Conservation (phyloP, 2,113 vertebrate genomes). For the Saimiri boliviensis region DNA sequence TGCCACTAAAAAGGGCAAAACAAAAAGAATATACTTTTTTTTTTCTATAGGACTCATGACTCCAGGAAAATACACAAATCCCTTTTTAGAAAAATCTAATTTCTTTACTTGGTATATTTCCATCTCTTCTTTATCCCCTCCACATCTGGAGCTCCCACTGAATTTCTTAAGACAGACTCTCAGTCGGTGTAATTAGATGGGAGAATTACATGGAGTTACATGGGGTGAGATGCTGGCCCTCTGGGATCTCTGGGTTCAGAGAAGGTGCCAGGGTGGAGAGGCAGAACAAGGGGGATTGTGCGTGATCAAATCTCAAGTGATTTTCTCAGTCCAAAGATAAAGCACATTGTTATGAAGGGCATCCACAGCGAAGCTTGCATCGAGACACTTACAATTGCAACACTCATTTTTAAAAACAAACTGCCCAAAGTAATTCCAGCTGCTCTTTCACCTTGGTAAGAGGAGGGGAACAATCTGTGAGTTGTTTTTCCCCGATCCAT, state of each 20-base stretch:
- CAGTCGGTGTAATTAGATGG: conserved; percentile 64
- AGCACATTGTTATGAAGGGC: conserved; percentile 63
- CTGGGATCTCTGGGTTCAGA: conserved; percentile 60
- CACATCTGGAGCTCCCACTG: conserved; percentile 31
- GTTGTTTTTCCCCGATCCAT: conserved; percentile 30
- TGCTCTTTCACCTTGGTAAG: conserved; percentile 80
- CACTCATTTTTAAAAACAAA: conserved; percentile 68
- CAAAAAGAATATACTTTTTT: not conserved
- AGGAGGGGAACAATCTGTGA: conserved; percentile 20
- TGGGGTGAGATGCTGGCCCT: conserved; percentile 59
- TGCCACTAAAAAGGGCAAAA: conserved; percentile 35
- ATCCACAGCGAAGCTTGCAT: conserved; percentile 47
- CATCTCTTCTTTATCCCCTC: not conserved
- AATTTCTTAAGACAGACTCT: conserved; percentile 64
- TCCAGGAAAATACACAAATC: not conserved
- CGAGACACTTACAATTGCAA: conserved; percentile 41
- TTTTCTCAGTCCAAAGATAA: conserved; percentile 72
- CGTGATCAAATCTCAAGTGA: conserved; percentile 68
- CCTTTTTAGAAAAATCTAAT: conserved; percentile 22
- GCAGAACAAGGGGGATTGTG: conserved; percentile 58
- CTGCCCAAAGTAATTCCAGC: conserved; percentile 77
- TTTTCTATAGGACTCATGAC: not conserved
- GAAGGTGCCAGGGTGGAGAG: conserved; percentile 67
- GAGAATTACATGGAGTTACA: conserved; percentile 78
- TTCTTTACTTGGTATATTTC: conserved; percentile 19